Evolutionary conservation across 2,888 invertebrate species (phyloP).

Genomic region (Synanthedon vespiformis): DNA sequence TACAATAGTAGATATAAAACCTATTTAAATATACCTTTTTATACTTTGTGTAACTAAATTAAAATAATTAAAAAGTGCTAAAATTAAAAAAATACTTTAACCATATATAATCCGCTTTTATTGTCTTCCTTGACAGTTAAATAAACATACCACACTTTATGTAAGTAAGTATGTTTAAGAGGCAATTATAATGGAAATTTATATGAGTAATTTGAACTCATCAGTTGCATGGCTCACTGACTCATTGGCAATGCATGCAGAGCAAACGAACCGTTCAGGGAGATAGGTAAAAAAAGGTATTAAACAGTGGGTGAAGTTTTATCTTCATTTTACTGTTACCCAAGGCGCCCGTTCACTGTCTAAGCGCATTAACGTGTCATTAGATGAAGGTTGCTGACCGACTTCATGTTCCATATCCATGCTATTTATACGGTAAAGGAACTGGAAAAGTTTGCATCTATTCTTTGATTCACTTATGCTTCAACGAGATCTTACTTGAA

Average conservation of each 20-base stretch:
- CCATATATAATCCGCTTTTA: too few species aligned
- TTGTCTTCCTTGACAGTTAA: too few species aligned
- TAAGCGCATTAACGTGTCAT: slow-evolving; percentile 60
- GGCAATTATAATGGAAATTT: background rate
- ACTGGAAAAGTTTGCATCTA: background rate
- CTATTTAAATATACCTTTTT: too few species aligned
- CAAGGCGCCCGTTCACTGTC: slow-evolving; percentile 42
- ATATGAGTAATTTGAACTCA: background rate
- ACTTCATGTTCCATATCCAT: slow-evolving; percentile 24
- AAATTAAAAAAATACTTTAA: too few species aligned
- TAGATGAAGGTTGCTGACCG: slow-evolving; percentile 65
- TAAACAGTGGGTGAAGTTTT: slow-evolving; percentile 54
- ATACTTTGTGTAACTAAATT: too few species aligned
- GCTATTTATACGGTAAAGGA: slow-evolving; percentile 4
- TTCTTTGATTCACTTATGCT: background rate
- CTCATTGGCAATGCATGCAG: slow-evolving; percentile 65
- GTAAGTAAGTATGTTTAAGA: too few species aligned
- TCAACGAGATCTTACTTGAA: too few species aligned
- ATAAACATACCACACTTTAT: too few species aligned
- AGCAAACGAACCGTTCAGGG: slow-evolving; percentile 53
- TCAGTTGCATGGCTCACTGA: slow-evolving; percentile 42
- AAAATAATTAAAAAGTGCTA: too few species aligned
- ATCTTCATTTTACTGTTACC: slow-evolving; percentile 63
- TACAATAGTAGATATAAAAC: too few species aligned
- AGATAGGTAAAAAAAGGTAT: slow-evolving; percentile 57